Conservation (phyloP, 2,888 invertebrate species). For the Ferdinandea cuprea region DNA sequence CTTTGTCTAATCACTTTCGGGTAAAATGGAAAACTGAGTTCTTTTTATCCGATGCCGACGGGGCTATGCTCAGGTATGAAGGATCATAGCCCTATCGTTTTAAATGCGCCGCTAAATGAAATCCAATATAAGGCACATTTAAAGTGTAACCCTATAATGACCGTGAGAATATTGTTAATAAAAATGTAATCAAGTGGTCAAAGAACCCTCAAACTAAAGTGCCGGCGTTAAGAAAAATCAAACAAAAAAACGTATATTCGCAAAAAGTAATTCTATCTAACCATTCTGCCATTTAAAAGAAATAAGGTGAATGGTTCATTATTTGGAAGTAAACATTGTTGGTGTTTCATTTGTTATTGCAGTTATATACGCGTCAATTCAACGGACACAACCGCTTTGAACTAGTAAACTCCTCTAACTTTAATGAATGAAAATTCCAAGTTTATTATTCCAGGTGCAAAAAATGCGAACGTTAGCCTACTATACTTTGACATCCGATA, state of each 20-base stretch:
- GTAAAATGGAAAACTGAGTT: no score
- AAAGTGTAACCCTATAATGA: background rate
- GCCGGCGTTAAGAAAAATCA: conserved; percentile 7
- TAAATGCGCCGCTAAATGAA: background rate
- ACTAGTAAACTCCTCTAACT: background rate
- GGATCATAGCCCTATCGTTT: no score
- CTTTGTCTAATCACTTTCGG: no score
- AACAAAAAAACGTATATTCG: background rate
- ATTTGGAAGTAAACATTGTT: conserved; percentile 29
- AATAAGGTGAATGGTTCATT: conserved; percentile 53
- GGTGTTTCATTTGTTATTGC: background rate
- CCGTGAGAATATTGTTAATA: conserved; percentile 9
- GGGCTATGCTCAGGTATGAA: no score
- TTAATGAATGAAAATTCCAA: conserved; percentile 54
- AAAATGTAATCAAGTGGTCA: conserved; percentile 11
- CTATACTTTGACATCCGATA: conserved; percentile 47
- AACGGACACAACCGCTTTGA: conserved; percentile 23
- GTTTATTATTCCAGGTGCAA: conserved; percentile 62
- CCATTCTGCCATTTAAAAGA: background rate
- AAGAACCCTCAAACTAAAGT: conserved; percentile 18
- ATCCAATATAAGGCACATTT: background rate
- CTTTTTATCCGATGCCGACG: no score
- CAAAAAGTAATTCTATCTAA: conserved; percentile 8
- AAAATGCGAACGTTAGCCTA: conserved; percentile 43
- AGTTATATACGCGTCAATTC: conserved; percentile 3